These are phyloP conservation scores for Catocala nupta DNA, from an alignment of 2,888 invertebrate species.

Conservation along the genomic window DNA sequence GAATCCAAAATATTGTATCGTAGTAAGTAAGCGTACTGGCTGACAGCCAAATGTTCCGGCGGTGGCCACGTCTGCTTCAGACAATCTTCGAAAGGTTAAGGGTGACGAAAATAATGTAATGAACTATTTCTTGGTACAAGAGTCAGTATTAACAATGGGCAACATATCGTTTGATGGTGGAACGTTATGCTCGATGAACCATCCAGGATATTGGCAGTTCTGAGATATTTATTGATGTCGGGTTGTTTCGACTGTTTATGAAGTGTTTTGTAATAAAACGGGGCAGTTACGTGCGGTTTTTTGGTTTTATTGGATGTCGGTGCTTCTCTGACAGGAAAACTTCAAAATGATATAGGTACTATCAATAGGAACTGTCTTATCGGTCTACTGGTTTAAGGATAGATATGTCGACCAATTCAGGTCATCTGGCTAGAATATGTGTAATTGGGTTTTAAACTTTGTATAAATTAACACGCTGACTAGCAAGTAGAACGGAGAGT, in stretches of 20 bases:
- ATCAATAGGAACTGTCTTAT: not conserved
- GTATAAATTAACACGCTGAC: no score
- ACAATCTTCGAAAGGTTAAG: constrained; percentile 73
- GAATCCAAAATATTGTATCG: constrained; percentile 24
- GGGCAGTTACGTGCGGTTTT: constrained; percentile 1
- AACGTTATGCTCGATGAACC: constrained; percentile 36
- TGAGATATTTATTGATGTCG: constrained; percentile 9
- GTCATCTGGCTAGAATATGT: no score
- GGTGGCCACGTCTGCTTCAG: constrained; percentile 56
- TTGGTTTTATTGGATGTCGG: constrained; percentile 2
- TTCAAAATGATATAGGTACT: no score
- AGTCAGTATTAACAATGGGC: constrained; percentile 45
- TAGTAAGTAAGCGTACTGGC: constrained; percentile 59
- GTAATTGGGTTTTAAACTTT: no score
- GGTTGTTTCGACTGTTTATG: not conserved
- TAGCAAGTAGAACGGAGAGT: no score
- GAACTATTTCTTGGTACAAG: constrained; percentile 60
- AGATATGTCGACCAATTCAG: no score
- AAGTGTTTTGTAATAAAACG: constrained; percentile 4
- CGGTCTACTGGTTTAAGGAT: not conserved
- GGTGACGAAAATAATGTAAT: constrained; percentile 75
- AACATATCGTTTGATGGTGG: constrained; percentile 32
- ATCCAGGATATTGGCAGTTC: constrained; percentile 30
- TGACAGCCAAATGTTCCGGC: constrained; percentile 64
- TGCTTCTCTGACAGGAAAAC: no score